Base-by-base conservation (phyloP, 2,113 vertebrate genomes). In the Formicarius rufipectus region DNA sequence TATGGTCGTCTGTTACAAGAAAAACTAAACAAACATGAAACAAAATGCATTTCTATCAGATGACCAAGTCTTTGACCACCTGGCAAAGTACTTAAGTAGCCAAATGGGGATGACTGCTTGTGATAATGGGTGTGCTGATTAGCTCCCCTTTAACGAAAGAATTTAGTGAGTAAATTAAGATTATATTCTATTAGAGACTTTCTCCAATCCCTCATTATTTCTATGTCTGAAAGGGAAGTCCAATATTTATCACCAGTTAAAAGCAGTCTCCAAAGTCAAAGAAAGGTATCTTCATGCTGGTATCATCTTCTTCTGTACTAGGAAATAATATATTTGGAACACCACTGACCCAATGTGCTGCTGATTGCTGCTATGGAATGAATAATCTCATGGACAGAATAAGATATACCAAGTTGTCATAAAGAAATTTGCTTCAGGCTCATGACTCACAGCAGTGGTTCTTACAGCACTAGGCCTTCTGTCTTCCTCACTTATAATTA, bases 401-500 rank as follows among this genome's bases (percentile, higher is more conserved):
- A 81, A 84, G 75, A 87, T 42, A 63, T 7, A 85, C 16, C 74
- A 77, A 83, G 42, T 8, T 88, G 30, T 31, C 50, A 63, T 55
- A 60, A 89, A 86, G 45, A 94, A 67, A 74, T 83, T 74, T 85
- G n/a, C 55, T 83, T 20, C 59, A 50, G 68, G 56, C 59, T 92
- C 47, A 80, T 90, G 90, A 90, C 78, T 95, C 71, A 91, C 40
- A 92, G 82, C 49, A 84, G 59, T 30, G 21, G 69, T 60, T 88
- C 93, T 94, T 79, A 90, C 86, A 84, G 79, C 82, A 96, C 39
- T 68, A 84, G 84, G 82, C 74, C 84, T 93, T 94, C 90, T 92
- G 63, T 90, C 84, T 93, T 93, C 85, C 82, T 90, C 90, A 77
- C 72, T 96, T 93, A 94, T 9, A 94, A 77, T 94, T 94, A 96